Evolutionary conservation across 1,140 invertebrate genomes (phyloP).

Genomic region (Papilio machaon): DNA sequence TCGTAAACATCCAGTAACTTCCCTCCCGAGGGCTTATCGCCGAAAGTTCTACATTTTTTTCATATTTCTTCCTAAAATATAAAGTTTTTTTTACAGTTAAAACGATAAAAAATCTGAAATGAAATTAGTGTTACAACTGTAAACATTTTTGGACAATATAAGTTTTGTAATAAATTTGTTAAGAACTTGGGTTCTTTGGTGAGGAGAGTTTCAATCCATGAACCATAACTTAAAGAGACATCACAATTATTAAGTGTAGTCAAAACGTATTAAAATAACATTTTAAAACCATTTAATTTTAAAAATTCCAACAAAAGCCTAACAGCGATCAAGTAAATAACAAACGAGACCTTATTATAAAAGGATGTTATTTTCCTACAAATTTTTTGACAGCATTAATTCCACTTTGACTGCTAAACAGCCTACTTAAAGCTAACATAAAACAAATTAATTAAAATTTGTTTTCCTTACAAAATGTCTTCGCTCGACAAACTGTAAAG

Average conservation of each 20-base stretch:
- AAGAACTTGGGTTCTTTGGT: too few relatives aligned
- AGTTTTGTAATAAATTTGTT: background rate
- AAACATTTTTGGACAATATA: background rate
- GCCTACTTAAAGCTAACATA: conserved; percentile 5
- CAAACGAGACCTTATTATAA: background rate
- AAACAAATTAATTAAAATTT: conserved; percentile 11
- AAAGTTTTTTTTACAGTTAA: conserved; percentile 4
- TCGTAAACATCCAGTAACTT: conserved; percentile 29
- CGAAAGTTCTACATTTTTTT: background rate
- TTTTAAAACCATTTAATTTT: background rate
- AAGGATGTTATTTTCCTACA: background rate
- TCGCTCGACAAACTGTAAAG: background rate
- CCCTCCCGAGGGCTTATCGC: background rate
- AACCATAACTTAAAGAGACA: too few relatives aligned
- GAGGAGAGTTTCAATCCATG: too few relatives aligned
- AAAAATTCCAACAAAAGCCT: background rate
- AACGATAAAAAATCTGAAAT: background rate
- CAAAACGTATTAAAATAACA: too few relatives aligned
- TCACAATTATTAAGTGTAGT: too few relatives aligned
- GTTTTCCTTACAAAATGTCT: background rate
- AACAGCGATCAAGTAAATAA: background rate
- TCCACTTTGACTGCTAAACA: background rate
- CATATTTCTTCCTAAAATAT: background rate
- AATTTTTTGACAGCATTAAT: conserved; percentile 3
- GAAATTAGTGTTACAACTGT: background rate